Percentiles rank a stretch among this genome's conserved stretches.
phyloP scores from a whole-genome alignment of 2,113 vertebrate species.

The Neopipo cinnamomea region DNA sequence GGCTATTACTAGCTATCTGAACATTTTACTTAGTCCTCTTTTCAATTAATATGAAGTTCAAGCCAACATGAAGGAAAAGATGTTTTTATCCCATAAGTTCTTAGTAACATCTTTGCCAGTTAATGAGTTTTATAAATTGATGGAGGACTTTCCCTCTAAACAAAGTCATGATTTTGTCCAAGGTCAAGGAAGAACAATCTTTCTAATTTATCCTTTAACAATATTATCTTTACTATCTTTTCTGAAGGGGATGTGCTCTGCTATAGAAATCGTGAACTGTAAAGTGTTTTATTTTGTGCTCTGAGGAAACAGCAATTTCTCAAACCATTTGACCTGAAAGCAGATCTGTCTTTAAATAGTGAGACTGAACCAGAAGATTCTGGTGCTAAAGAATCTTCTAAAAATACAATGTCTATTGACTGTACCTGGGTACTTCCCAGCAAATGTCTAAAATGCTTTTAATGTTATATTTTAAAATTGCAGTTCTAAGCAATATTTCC shows the following conservation, averaged over 20 bases:
- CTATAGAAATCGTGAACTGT: not conserved
- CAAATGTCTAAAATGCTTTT: not conserved
- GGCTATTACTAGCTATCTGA: not conserved
- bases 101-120: not conserved
- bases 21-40: not conserved
- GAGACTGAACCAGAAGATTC: not conserved
- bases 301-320: not conserved
- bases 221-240: not conserved
- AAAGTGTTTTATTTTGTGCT: not conserved
- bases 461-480: constrained; percentile 5
- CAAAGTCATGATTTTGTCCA: not conserved
- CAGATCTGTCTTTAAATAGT: not conserved
- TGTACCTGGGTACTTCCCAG: not conserved
- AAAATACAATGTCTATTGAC: not conserved
- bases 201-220: not conserved
- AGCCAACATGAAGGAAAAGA: not conserved
- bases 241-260: not conserved
- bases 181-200: not conserved
- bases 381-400: not conserved
- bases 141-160: not conserved
- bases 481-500: constrained; percentile 34
- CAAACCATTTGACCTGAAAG: not conserved
- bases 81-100: not conserved
- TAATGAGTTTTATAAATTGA: not conserved
- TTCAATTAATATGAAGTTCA: not conserved